Evolutionary conservation across 1,140 invertebrate species (phyloP), one percentile per base, ranked within the genome.

Genomic region (Trichogramma pretiosum): DNA sequence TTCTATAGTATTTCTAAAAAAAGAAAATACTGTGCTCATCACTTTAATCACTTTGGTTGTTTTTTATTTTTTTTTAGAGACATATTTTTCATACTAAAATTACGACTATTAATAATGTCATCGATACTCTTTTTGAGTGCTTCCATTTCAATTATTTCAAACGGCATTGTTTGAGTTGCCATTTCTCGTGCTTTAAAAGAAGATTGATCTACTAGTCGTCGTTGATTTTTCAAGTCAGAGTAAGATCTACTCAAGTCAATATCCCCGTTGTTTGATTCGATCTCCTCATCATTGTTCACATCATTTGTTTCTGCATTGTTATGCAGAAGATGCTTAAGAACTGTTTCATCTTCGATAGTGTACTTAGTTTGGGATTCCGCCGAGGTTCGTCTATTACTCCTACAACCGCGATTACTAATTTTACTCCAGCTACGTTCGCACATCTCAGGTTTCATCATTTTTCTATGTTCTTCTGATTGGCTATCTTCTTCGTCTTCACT

Each of bases 161-260:
- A 57, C 0, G 70, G 60, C 5, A 72, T 37, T 2, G 75, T 79
- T 53, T 77, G 77, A 11, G 74, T 78, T 3, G 75, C 73, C 24
- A 81, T 78, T 60, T 81, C 79, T 49, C 75, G 71, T 0, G 76
- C 77, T 69, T 57, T 74, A 57, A 63, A 63, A 10, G 60, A 59
- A 7, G 48, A 40, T 7, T 28, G 5, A n/a, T n/a, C n/a, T n/a
- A n/a, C n/a, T n/a, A n/a, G 7, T 30, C 13, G 50, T 62, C n/a
- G n/a, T n/a, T n/a, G n/a, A n/a, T n/a, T n/a, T n/a, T n/a, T n/a
- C 11, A 68, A 49, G 46, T 62, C 68, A 23, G 66, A 65, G 2
- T 58, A 61, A 17, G 69, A 44, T 37, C 70, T 60, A 35, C 57
- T 59, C 26, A 67, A 63, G 18, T 42, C 53, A 36, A 44, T 47